Conservation (phyloP, 2,113 vertebrate genomes). For the Hystrix cristata region DNA sequence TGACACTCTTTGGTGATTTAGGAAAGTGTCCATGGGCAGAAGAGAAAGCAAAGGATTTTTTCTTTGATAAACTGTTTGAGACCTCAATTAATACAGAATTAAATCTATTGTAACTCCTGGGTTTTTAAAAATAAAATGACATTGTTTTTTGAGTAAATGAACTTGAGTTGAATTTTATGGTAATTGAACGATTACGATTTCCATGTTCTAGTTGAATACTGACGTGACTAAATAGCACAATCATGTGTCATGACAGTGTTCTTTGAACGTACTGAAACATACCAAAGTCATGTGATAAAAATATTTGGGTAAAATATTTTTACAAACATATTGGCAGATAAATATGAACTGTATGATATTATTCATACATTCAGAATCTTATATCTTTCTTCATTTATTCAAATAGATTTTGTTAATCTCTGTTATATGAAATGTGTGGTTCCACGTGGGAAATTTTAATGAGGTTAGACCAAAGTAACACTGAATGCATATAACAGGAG, state of each 20-base stretch:
- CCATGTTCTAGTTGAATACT: neutral
- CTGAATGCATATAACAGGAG: neutral
- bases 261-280: neutral
- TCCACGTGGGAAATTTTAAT: neutral
- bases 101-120: neutral
- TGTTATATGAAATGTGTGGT: neutral
- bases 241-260: constrained; percentile 7
- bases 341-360: neutral
- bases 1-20: neutral
- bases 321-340: neutral
- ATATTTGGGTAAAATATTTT: constrained; percentile 18
- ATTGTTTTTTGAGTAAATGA: neutral
- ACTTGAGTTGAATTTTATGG: constrained; percentile 2
- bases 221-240: neutral
- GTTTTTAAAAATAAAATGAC: neutral
- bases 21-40: neutral
- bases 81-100: neutral
- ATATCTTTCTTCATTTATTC: neutral
- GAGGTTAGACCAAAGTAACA: neutral
- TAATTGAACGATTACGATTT: neutral
- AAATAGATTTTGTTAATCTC: neutral
- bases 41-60: neutral
- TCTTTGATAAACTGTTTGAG: neutral
- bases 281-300: neutral
- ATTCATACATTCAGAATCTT: neutral